Percentiles rank a stretch among this genome's conserved stretches.
Evolutionary conservation across 2,797 vertebrate species (phyloP).

Genomic region (Xiphophorus birchmanni): DNA sequence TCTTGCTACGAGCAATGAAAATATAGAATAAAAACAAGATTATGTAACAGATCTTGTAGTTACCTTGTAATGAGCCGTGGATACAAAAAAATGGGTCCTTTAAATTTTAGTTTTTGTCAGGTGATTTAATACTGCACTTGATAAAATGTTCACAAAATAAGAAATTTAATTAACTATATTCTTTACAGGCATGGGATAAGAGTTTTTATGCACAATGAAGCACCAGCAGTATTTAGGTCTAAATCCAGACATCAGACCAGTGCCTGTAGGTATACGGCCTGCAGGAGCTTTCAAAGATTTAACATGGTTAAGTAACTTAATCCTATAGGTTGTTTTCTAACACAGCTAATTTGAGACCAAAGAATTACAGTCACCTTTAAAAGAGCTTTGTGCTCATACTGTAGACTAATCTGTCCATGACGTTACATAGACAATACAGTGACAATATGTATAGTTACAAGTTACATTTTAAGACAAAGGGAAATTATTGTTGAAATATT

Average conservation of each 20-base stretch:
- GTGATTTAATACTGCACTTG: no score
- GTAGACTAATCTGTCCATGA: conserved; percentile 8
- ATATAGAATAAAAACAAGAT: neutral
- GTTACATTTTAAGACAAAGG: neutral
- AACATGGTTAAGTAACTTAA: conserved; percentile 60
- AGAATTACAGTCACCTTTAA: conserved; percentile 33
- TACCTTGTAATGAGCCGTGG: neutral
- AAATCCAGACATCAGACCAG: conserved; percentile 24
- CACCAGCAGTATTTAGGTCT: conserved; percentile 10
- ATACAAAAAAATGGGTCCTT: neutral
- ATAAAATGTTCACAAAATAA: neutral
- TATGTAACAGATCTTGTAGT: neutral
- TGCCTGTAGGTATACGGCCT: conserved; percentile 44
- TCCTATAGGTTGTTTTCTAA: conserved; percentile 64
- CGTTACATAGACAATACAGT: neutral
- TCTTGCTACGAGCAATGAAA: neutral
- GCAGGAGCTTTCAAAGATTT: conserved; percentile 60
- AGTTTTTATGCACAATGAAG: neutral
- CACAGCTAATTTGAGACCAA: conserved; percentile 43
- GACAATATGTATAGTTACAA: neutral
- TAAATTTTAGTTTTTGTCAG: neutral
- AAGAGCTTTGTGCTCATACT: conserved; percentile 22
- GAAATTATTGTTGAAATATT: neutral
- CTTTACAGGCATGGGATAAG: neutral
- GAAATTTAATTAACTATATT: neutral